Conservation (phyloP, 2,797 vertebrate genomes). For the Helostoma temminkii region DNA sequence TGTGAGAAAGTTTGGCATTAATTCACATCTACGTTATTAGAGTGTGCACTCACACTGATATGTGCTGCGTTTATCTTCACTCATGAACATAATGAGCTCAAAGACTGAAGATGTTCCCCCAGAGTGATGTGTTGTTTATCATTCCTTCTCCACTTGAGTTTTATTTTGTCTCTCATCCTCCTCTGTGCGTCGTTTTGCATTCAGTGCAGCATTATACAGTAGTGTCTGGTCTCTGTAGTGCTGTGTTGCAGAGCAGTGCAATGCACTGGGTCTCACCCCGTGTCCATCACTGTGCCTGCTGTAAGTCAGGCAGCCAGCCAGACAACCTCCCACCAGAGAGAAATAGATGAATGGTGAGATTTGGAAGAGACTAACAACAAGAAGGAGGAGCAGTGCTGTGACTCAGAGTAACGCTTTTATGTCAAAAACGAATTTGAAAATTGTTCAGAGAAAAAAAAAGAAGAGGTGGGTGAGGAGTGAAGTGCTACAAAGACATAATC, state of each 20-base stretch:
- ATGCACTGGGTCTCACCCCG: slow-evolving; percentile 61
- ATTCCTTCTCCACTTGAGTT: slow-evolving; percentile 48
- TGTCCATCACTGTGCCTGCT: slow-evolving; percentile 68
- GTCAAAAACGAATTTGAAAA: slow-evolving; percentile 40
- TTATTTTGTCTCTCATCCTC: slow-evolving; percentile 61
- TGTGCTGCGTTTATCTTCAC: slow-evolving; percentile 67
- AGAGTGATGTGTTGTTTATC: slow-evolving; percentile 64
- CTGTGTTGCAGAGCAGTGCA: slow-evolving; percentile 57
- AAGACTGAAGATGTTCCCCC: slow-evolving; percentile 51
- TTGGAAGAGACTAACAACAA: slow-evolving; percentile 49
- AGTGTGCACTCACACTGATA: slow-evolving; percentile 64
- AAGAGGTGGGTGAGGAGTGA: slow-evolving; percentile 26
- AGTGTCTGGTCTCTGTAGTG: slow-evolving; percentile 56
- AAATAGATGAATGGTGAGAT: slow-evolving; percentile 59
- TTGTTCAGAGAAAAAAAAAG: slow-evolving; percentile 24
- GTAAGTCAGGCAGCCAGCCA: slow-evolving; percentile 66
- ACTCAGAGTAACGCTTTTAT: slow-evolving; percentile 38
- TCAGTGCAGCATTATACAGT: slow-evolving; percentile 41
- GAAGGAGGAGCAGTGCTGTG: slow-evolving; percentile 18
- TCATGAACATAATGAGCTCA: slow-evolving; percentile 77
- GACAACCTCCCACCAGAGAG: slow-evolving; percentile 58
- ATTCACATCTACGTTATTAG: slow-evolving; percentile 62
- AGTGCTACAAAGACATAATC: slow-evolving; percentile 47
- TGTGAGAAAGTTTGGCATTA: slow-evolving; percentile 66
- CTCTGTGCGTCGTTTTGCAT: slow-evolving; percentile 54